Percentiles rank a stretch among this genome's conserved stretches.
Conservation (phyloP, 2,888 invertebrate species). For the Muscina levida region DNA sequence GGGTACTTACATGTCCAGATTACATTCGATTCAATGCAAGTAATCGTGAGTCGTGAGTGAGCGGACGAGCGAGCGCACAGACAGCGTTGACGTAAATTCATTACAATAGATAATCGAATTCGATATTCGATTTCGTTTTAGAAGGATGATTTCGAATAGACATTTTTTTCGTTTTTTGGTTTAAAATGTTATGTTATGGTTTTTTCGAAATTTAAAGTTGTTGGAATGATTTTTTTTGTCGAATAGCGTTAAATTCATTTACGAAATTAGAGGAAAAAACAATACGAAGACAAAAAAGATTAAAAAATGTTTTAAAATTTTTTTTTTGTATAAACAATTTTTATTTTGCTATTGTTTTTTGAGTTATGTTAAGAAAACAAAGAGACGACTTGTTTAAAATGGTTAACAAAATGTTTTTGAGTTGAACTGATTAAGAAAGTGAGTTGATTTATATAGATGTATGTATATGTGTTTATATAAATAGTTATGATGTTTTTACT, state of each 20-base stretch:
- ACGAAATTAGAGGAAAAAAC: slow-evolving; percentile 64
- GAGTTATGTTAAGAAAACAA: slow-evolving; percentile 8
- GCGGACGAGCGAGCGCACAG: neutral
- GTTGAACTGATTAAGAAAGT: neutral
- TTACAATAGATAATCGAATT: slow-evolving; percentile 48
- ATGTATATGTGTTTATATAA: neutral
- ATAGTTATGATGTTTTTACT: slow-evolving; percentile 15
- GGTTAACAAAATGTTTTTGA: slow-evolving; percentile 33
- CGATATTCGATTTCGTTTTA: slow-evolving; percentile 48
- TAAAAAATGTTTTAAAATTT: slow-evolving; percentile 52
- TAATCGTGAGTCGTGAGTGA: slow-evolving; percentile 23
- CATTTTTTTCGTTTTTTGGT: slow-evolving; percentile 39
- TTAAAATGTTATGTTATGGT: slow-evolving; percentile 15
- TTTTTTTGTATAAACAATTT: slow-evolving; percentile 27
- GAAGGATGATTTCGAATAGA: slow-evolving; percentile 36
- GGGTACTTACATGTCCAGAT: slow-evolving; percentile 36
- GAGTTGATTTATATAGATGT: neutral
- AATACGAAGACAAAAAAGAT: slow-evolving; percentile 65
- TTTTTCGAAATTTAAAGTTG: slow-evolving; percentile 51
- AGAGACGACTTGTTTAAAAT: slow-evolving; percentile 18
- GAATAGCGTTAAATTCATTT: slow-evolving; percentile 57
- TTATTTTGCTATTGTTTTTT: slow-evolving; percentile 10
- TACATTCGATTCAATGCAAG: slow-evolving; percentile 23
- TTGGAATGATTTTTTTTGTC: slow-evolving; percentile 49
- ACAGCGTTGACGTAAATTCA: slow-evolving; percentile 46